A percentile compares a stretch with the other conserved stretches of the same genome.
phyloP scores from a whole-genome alignment of 2,888 invertebrate species.

The Drosophila infuscata region DNA sequence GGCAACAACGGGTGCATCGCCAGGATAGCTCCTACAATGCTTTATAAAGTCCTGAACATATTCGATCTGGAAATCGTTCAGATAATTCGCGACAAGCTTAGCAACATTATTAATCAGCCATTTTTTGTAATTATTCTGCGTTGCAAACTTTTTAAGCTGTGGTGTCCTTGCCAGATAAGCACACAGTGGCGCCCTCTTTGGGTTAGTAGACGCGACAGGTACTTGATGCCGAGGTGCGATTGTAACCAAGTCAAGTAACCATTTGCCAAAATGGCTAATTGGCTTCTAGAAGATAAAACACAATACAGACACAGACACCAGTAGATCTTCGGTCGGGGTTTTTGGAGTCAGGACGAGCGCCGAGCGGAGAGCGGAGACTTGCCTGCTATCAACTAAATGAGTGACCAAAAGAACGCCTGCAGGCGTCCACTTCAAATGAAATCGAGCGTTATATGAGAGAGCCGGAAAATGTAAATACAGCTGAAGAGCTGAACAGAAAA shows the following conservation, averaged over 20 bases:
- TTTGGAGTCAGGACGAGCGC: not conserved
- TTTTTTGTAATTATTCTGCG: not conserved
- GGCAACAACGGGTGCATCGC: not conserved
- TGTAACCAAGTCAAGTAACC: constrained; percentile 65
- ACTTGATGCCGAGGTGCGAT: constrained; percentile 80
- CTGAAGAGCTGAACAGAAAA: constrained; percentile 1
- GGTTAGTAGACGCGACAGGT: constrained; percentile 79
- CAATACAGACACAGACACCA: constrained; percentile 18
- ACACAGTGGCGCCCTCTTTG: constrained; percentile 73
- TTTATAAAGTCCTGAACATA: not conserved
- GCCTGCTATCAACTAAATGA: constrained; percentile 68
- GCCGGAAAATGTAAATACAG: constrained; percentile 53
- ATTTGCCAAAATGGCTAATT: constrained; percentile 1
- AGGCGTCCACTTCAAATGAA: constrained; percentile 75
- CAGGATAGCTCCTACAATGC: not conserved
- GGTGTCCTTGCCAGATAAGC: not conserved
- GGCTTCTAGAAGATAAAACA: not conserved
- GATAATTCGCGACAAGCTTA: not conserved
- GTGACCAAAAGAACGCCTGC: constrained; percentile 60
- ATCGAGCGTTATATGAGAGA: constrained; percentile 59
- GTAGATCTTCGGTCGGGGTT: constrained; percentile 17
- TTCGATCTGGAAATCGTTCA: not conserved
- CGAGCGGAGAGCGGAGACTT: not conserved
- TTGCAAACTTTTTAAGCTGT: not conserved
- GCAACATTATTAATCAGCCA: not conserved